phyloP scores from a whole-genome alignment of 2,888 invertebrate genomes.

The Mactromeris polynyma region DNA sequence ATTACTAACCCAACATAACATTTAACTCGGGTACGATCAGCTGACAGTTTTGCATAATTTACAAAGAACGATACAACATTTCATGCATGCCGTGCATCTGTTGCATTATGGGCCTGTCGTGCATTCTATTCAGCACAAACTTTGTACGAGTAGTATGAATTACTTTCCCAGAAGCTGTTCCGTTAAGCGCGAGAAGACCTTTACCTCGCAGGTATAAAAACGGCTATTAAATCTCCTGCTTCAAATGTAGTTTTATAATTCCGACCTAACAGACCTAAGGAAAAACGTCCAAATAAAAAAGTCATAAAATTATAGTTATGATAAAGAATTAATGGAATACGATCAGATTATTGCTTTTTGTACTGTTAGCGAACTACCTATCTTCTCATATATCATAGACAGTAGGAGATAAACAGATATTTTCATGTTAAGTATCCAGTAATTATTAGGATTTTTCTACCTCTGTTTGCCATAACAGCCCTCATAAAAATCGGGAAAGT shows the following conservation, averaged over 20 bases:
- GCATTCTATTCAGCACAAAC: neutral
- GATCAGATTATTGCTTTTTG: conserved; percentile 57
- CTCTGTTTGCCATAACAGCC: conserved; percentile 44
- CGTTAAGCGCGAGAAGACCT: neutral
- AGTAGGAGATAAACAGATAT: conserved; percentile 47
- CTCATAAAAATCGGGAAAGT: conserved; percentile 43
- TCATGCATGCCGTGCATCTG: neutral
- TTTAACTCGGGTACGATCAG: neutral
- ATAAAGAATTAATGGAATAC: conserved; percentile 66
- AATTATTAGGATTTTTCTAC: conserved; percentile 51
- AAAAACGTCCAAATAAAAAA: conserved; percentile 51
- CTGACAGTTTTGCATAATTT: neutral
- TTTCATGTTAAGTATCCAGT: conserved; percentile 46
- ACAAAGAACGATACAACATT: neutral
- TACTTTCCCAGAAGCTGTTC: neutral
- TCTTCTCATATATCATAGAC: conserved; percentile 42
- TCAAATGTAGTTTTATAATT: conserved; percentile 6
- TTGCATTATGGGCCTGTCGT: neutral
- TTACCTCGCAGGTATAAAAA: neutral
- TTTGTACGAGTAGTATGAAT: neutral
- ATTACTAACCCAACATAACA: neutral
- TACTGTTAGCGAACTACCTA: conserved; percentile 53
- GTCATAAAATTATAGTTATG: conserved; percentile 68
- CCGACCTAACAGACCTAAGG: neutral
- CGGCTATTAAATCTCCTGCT: neutral